Base-by-base conservation (phyloP, 2,797 vertebrate genomes). In the Oophaga sylvatica region DNA sequence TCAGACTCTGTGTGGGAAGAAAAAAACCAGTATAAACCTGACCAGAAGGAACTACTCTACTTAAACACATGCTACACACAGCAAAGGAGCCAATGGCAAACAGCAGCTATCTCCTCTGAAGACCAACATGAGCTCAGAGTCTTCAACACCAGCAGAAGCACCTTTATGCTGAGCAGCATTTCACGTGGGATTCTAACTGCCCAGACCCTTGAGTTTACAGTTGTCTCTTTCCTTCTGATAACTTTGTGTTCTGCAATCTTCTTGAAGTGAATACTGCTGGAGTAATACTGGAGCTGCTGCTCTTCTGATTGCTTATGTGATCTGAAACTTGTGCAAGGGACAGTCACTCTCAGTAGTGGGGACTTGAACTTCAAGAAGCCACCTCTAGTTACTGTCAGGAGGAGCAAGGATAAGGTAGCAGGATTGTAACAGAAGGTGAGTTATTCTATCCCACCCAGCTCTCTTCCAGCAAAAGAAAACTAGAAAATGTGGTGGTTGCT, bases 51-150 rank as follows among this genome's bases (percentile, higher is more conserved):
- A 77, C 56, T 65, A 85, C 68, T 80, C 65, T 48, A 84, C 31
- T 68, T 60, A 79, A 80, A 79, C 67, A 85, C 87, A 81, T 88
- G 78, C 68, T 77, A 63, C 85, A 67, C 45, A 7, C 79, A 41
- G 48, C 85, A 90, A 89, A 87, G 62, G 89, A 75, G 29, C 89
- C 82, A 87, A 90, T 91, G 91, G 83, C 90, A 85, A 65, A 22
- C 73, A 65, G 88, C 82, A 63, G 26, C 81, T 79, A 16, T 65
- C 68, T 60, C 65, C 75, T 57, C 60, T 31, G 45, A 68, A 48
- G 76, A 81, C 89, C 86, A 86, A 89, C 88, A 90, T 67, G 81
- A 56, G 65, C 19, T 2, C 19, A 78, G 59, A 19, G 7, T 17
- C 56, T 17, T 67, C 59, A 26, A 80, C 26, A 57, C 56, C 62